Base-by-base conservation (phyloP, 2,113 vertebrate species). In the Sinocyclocheilus rhinocerous region DNA sequence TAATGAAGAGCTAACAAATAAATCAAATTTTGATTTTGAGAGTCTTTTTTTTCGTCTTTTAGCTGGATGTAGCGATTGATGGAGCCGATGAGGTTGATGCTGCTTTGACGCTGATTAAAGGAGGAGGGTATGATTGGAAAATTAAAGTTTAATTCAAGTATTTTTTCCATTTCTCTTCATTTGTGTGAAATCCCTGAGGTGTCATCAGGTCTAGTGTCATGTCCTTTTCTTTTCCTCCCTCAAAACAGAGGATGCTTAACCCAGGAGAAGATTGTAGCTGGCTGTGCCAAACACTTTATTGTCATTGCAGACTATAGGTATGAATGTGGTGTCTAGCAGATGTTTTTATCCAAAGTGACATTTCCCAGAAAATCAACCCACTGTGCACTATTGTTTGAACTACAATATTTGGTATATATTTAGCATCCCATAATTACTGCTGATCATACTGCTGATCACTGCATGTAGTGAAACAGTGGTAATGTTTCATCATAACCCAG, bases 291-390 rank as follows among this genome's bases (percentile, higher is more conserved):
- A 81, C 95, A 94, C 84, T 99, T 99, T 89, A 93, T 99, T 0
- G 97, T 99, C 76, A 96, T 99, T n/a, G 98, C 98, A 0, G 98
- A 99, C 91, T 99, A 96, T 94, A 98, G 98, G 98, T 99, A 87
- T 85, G 65, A 61, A 29, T 63, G 42, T 57, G 55, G 33, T 16
- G 7, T 76, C 7, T n/a, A 11, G 11, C 13, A 29, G 13, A 52
- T 29, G 45, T 8, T 84, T 50, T 67, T 4, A 59, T 55, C 76
- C 76, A 57, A 52, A 78, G 10, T 16, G n/a, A 57, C 26, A 6
- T 78, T 36, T 78, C 24, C 76, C 16, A 15, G 29, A 29, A 79
- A 61, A 59, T 36, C n/a, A 26, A 26, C 45, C 13, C 73, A 15
- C 45, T 8, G n/a, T 13, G 11, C 45, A 52, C 42, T 50, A 63